Evolutionary conservation across 2,888 invertebrate genomes (phyloP).

Genomic region (Hymenopus coronatus): DNA sequence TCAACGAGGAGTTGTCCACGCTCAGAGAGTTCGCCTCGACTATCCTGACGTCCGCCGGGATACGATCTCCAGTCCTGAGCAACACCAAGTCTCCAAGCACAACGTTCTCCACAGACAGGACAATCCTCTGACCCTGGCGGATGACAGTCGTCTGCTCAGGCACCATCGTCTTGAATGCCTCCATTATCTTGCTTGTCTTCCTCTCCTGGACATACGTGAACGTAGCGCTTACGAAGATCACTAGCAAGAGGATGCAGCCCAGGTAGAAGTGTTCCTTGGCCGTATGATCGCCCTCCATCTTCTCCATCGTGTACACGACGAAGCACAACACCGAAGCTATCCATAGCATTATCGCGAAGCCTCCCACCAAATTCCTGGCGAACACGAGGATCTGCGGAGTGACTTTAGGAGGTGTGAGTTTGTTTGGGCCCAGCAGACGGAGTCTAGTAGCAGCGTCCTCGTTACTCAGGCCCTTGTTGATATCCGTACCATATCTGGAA

Average conservation of each 20-base stretch:
- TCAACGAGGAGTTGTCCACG: conserved; percentile 60
- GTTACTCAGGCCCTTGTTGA: conserved; percentile 54
- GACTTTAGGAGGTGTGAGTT: conserved; percentile 56
- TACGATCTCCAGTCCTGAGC: conserved; percentile 55
- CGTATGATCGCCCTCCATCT: background rate
- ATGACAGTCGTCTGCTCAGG: conserved; percentile 34
- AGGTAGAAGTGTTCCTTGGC: conserved; percentile 51
- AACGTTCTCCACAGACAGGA: conserved; percentile 46
- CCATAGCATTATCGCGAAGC: conserved; percentile 71
- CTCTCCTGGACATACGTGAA: conserved; percentile 54
- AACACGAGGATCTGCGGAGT: conserved; percentile 64
- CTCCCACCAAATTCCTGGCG: conserved; percentile 64
- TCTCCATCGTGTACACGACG: conserved; percentile 53
- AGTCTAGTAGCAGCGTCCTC: conserved; percentile 54
- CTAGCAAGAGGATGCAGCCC: conserved; percentile 60
- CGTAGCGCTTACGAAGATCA: conserved; percentile 60
- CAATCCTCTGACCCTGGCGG: conserved; percentile 45
- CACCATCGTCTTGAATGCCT: conserved; percentile 39
- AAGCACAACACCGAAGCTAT: conserved; percentile 61
- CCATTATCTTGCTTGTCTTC: conserved; percentile 37
- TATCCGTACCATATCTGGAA: conserved; percentile 47
- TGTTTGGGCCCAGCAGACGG: conserved; percentile 59
- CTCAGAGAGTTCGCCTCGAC: conserved; percentile 54
- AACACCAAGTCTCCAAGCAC: conserved; percentile 56
- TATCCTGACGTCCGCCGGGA: conserved; percentile 55